Base-by-base conservation (phyloP, 2,888 invertebrate genomes). In the Orchesellides sinensis region DNA sequence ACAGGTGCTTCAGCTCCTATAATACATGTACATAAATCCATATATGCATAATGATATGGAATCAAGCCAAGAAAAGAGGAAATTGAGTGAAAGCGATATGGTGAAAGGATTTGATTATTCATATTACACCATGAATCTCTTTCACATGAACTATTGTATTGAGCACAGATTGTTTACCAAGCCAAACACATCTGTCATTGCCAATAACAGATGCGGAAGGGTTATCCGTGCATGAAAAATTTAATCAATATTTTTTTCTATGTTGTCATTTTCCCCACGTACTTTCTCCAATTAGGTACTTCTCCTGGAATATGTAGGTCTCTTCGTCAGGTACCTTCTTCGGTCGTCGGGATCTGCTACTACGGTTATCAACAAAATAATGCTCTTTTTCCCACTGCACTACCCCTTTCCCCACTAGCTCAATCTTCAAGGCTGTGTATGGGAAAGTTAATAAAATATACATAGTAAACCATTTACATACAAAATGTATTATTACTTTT, bases 251-350 rank as follows among this genome's bases (percentile, higher is more conserved):
- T 40, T 49, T 49, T 49, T 49, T 21, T 10, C 47, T 47, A 10
- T n/a, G n/a, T n/a, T n/a, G n/a, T n/a, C n/a, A n/a, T n/a, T n/a
- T n/a, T n/a, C n/a, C n/a, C 12, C 17, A 12, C 77, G 19, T 61
- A 77, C 77, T 77, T 77, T 77, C 77, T 59, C 77, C 77, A 47
- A 68, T 32, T 35, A 77, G 77, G 77, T 77, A 77, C 68, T 77
- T 77, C n/a, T 45, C 32, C 35, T 77, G 77, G 49, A 59, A 77
- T 32, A 77, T 77, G 59, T 77, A 77, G 10, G 68, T 68, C 49
- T 77, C 77, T 49, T 77, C 77, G 35, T 68, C 59, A 19, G 68
- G 77, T 12, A 68, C n/a, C n/a, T n/a, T n/a, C n/a, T n/a, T n/a
- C n/a, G n/a, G n/a, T n/a, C n/a, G n/a, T 23, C 49, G 27, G 17